Evolutionary conservation across 2,888 invertebrate genomes (phyloP), one percentile per base, ranked within the genome.

Genomic region (Didymodactylos carnosus): DNA sequence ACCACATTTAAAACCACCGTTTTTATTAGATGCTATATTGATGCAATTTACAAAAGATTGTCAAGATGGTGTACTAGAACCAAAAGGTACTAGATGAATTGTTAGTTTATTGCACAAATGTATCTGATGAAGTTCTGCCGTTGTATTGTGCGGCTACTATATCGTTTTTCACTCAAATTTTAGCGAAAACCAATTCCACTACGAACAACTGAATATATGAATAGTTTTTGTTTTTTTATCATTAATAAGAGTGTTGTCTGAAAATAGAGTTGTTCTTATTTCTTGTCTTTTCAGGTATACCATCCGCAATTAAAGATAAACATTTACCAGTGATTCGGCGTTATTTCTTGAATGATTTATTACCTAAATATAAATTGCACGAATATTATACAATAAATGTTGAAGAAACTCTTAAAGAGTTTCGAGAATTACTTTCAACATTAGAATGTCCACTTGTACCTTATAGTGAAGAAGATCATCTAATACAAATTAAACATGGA

Each of bases 1-100:
- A 77, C 91, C 94, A 43, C 91, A 98, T 84, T 86, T 99, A 81
- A 88, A 93, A 70, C 93, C 97, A 2, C 92, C 98, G 0, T 97
- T 92, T 83, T 85, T 98, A 77, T 85, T 98, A 73, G 98, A 98
- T 84, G 88, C 90, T 73, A 85, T 81, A 87, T 76, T 85, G 4
- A 10, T 49, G 10, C 46, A 49, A 49, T 49, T 49, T 23, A 49
- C 46, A 23, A 8, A 23, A 8, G 46, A 49, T 49, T 7, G 8
- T 8, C 6, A 10, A 8, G 23, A 49, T 23, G 23, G 8, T 49
- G 7, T 23, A 49, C 46, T 49, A 23, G 3, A 5, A 49, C 3
- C 10, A 5, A 10, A 49, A 69, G 69, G 69, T n/a, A n/a, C n/a
- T n/a, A n/a, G n/a, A n/a, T n/a, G n/a, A n/a, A n/a, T n/a, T n/a